Percentiles rank a stretch among this genome's conserved stretches.
These are phyloP conservation scores for Oreochromis mossambicus DNA, from an alignment of 2,797 vertebrate species.

Conservation along the genomic window DNA sequence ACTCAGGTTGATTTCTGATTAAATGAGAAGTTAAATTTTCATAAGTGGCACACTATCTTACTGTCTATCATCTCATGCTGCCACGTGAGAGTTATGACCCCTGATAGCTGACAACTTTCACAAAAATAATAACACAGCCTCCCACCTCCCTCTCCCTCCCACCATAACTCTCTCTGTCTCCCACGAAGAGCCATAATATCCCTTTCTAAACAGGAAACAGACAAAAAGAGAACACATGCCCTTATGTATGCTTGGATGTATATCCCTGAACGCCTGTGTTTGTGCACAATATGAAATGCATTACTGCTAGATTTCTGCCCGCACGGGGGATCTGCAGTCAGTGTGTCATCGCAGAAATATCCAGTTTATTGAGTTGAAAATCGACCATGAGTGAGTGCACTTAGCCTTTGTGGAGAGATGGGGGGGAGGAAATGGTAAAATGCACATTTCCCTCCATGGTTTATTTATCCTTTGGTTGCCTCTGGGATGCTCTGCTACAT, in stretches of 20 bases:
- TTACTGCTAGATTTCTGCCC: background rate
- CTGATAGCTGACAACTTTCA: conserved; percentile 30
- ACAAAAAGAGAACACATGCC: conserved; percentile 1
- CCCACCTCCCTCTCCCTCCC: background rate
- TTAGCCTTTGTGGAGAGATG: background rate
- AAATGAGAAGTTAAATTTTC: conserved; percentile 8
- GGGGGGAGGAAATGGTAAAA: conserved; percentile 1
- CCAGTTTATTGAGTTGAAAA: conserved; percentile 48
- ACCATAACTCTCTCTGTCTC: background rate
- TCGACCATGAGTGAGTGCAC: conserved; percentile 37
- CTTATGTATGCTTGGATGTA: background rate
- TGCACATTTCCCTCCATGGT: background rate
- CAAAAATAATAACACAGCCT: conserved; percentile 44
- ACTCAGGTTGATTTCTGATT: background rate
- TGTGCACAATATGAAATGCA: conserved; percentile 10
- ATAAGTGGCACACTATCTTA: background rate
- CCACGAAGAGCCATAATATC: conserved; percentile 9
- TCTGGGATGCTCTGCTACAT: background rate
- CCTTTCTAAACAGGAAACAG: conserved; percentile 44
- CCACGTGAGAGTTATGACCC: conserved; percentile 26
- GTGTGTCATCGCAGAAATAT: conserved; percentile 34
- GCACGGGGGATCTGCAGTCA: conserved; percentile 3
- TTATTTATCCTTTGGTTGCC: conserved; percentile 30
- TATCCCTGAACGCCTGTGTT: background rate
- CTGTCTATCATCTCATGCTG: background rate